Conservation (phyloP, 2,113 vertebrate species). For the Tautogolabrus adspersus region DNA sequence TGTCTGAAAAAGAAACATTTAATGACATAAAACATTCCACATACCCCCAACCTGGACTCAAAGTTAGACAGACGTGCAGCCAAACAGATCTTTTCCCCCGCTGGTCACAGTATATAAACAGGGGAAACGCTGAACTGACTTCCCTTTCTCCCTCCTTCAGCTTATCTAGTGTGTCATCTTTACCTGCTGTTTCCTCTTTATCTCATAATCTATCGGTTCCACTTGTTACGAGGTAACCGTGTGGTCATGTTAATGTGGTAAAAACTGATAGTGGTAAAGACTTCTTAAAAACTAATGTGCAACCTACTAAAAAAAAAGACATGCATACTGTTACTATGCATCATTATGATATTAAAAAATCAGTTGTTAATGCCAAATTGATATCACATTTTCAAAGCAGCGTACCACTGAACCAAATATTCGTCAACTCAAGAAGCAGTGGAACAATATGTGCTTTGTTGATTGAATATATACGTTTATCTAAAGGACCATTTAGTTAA, state of each 20-base stretch:
- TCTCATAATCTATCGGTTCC: slow-evolving; percentile 51
- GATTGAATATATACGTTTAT: background rate
- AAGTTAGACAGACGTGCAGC: background rate
- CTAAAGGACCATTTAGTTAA: background rate
- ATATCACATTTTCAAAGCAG: background rate
- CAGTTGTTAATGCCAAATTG: background rate
- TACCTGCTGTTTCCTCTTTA: slow-evolving; percentile 11
- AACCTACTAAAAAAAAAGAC: background rate
- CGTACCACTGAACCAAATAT: background rate
- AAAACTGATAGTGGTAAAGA: background rate
- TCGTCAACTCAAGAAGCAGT: too few relatives aligned
- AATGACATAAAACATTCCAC: background rate
- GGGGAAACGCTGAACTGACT: slow-evolving; percentile 41
- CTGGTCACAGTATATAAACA: background rate
- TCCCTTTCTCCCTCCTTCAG: background rate
- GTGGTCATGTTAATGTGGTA: background rate
- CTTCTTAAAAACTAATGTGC: background rate
- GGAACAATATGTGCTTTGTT: background rate
- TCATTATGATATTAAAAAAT: background rate
- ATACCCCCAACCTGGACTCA: background rate
- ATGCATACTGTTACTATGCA: background rate
- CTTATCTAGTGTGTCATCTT: slow-evolving; percentile 5
- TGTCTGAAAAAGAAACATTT: background rate
- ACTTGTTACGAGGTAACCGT: background rate
- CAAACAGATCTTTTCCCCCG: background rate